These are phyloP conservation scores for Copidosoma floridanum DNA, from an alignment of 1,140 invertebrate species.

Conservation along the genomic window DNA sequence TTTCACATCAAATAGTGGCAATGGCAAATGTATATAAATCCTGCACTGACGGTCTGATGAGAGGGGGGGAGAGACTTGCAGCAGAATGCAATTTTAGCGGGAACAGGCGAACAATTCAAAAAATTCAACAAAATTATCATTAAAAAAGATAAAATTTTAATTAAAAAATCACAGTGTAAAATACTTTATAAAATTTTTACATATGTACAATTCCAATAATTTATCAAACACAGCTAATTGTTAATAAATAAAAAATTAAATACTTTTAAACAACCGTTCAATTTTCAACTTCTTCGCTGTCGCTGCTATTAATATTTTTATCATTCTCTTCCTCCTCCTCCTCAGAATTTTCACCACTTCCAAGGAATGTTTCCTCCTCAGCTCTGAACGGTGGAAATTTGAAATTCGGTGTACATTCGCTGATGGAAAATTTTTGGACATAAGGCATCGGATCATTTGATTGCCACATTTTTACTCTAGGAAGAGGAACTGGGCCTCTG, in stretches of 20 bases:
- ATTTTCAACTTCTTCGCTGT: constrained; percentile 10
- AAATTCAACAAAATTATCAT: no score
- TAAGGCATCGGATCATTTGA: constrained; percentile 21
- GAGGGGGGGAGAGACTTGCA: no score
- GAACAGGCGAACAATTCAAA: no score
- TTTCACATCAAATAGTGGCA: no score
- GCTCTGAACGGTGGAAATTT: constrained; percentile 29
- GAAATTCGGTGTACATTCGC: constrained; percentile 20
- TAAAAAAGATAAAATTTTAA: no score
- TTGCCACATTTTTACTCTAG: constrained; percentile 23
- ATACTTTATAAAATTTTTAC: no score
- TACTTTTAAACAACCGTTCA: background rate
- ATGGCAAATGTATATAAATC: no score
- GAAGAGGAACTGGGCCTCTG: constrained; percentile 20
- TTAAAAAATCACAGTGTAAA: no score
- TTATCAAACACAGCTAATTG: background rate
- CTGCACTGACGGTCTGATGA: no score
- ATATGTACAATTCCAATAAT: no score
- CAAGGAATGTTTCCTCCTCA: constrained; percentile 48
- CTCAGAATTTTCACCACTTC: constrained; percentile 52
- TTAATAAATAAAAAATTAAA: background rate
- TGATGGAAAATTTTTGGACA: constrained; percentile 32
- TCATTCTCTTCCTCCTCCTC: constrained; percentile 52
- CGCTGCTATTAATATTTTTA: constrained; percentile 29
- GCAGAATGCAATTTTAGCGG: no score